A percentile compares a stretch with the other conserved stretches of the same genome.
Conservation (phyloP, 2,113 vertebrate genomes). For the Actenoides lindsayi region DNA sequence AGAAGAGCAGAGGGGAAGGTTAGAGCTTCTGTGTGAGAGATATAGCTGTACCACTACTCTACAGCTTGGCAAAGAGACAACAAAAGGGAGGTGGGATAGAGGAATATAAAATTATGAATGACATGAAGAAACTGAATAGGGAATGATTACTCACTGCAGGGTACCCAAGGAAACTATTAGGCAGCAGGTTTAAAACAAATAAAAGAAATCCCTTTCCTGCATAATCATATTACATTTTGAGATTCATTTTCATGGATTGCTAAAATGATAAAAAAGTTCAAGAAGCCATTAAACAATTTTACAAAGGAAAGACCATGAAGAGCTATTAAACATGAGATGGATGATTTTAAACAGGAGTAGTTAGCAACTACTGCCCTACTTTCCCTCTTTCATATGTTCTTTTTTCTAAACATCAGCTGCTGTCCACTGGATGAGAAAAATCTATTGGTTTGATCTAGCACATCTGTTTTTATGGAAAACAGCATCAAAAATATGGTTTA, state of each 20-base stretch:
- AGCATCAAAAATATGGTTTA: conserved; percentile 16
- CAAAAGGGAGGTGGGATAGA: conserved; percentile 8
- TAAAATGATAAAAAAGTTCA: neutral
- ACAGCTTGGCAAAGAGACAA: conserved; percentile 23
- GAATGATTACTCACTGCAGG: conserved; percentile 62
- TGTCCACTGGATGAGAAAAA: conserved; percentile 45
- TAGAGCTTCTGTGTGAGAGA: neutral
- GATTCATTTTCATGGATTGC: neutral
- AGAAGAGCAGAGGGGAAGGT: neutral
- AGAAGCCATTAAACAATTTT: conserved; percentile 4
- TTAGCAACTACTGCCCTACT: neutral
- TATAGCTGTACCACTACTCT: neutral
- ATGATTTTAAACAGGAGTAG: conserved; percentile 15
- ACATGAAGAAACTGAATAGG: conserved; percentile 57
- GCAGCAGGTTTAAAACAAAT: conserved; percentile 66
- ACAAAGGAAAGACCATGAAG: neutral
- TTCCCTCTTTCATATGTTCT: neutral
- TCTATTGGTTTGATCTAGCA: conserved; percentile 34
- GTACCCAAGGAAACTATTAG: conserved; percentile 56
- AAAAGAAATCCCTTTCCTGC: conserved; percentile 35
- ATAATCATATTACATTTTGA: neutral
- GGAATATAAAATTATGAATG: conserved; percentile 58
- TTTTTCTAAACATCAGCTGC: conserved; percentile 10
- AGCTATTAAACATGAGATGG: neutral
- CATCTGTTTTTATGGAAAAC: conserved; percentile 53